A percentile compares a stretch with the other conserved stretches of the same genome.
Evolutionary conservation across 2,113 vertebrate species (phyloP).

Genomic region (Onychorhynchus coronatus): DNA sequence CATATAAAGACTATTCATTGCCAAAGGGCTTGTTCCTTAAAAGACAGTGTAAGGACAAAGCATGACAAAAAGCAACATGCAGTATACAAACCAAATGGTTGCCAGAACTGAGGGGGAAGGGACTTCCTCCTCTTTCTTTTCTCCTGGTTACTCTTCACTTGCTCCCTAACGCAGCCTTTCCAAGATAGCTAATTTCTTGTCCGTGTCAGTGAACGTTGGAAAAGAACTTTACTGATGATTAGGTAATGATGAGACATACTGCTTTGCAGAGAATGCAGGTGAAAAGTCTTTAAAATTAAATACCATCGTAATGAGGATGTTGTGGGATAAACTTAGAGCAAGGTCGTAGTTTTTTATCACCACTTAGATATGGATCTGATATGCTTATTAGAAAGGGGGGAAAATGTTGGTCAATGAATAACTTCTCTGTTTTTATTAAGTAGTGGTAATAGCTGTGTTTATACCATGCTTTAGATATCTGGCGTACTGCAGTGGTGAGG

Average conservation of each 20-base stretch:
- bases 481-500: accelerated
- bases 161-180: neutral
- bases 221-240: neutral
- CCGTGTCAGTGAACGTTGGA: neutral
- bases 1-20: constrained; percentile 5
- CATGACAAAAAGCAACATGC: neutral
- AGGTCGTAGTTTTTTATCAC: neutral
- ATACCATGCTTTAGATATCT: neutral
- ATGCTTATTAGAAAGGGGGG: neutral
- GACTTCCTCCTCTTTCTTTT: neutral
- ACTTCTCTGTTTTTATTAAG: neutral
- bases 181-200: neutral
- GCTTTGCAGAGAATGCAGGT: neutral
- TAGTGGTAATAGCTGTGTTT: neutral
- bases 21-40: neutral
- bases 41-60: neutral
- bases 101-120: neutral
- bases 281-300: neutral
- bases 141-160: neutral
- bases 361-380: constrained; percentile 3
- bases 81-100: neutral
- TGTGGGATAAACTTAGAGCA: neutral
- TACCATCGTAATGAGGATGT: neutral
- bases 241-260: neutral
- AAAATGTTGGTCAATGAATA: neutral